Evolutionary conservation across 2,113 vertebrate genomes (phyloP).

Genomic region (Oostethus manadensis): DNA sequence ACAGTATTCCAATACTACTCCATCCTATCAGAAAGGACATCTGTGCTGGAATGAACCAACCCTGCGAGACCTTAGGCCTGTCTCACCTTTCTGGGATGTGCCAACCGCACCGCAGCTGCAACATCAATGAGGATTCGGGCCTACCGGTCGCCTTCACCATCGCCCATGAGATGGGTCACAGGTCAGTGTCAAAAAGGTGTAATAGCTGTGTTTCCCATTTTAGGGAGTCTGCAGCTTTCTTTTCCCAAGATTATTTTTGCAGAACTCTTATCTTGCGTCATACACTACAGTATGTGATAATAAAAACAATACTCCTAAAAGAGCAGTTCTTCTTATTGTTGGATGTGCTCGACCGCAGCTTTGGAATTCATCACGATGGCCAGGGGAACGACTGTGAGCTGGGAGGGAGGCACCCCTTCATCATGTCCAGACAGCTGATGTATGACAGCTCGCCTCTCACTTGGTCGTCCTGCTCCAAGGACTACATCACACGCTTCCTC

Average conservation of each 20-base stretch:
- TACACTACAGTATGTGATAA: not conserved
- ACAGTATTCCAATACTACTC: no score
- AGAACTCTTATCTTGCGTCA: not conserved
- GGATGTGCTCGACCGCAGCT: slow-evolving; percentile 68
- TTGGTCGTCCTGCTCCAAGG: slow-evolving; percentile 95
- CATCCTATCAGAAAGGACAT: slow-evolving; percentile 83
- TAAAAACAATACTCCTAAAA: not conserved
- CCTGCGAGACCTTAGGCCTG: slow-evolving; percentile 92
- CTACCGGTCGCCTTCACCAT: slow-evolving; percentile 93
- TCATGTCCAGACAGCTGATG: slow-evolving; percentile 94
- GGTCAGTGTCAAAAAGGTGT: slow-evolving; percentile 63
- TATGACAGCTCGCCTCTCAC: slow-evolving; percentile 91
- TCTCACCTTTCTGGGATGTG: slow-evolving; percentile 98
- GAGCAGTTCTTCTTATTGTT: not conserved
- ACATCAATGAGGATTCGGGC: slow-evolving; percentile 96
- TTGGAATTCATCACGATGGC: slow-evolving; percentile 94
- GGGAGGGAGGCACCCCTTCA: slow-evolving; percentile 79
- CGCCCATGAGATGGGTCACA: slow-evolving; percentile 96
- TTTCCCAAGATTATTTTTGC: not conserved
- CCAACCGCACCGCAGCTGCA: slow-evolving; percentile 92
- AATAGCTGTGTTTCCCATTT: not conserved
- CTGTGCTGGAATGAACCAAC: slow-evolving; percentile 89
- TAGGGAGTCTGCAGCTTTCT: not conserved
- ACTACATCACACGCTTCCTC: slow-evolving; percentile 94
- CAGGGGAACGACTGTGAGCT: slow-evolving; percentile 94